Percentiles rank a stretch among this genome's conserved stretches.
These are phyloP conservation scores for Oreonectes daqikongensis DNA, from an alignment of 2,797 vertebrate genomes.

Conservation along the genomic window DNA sequence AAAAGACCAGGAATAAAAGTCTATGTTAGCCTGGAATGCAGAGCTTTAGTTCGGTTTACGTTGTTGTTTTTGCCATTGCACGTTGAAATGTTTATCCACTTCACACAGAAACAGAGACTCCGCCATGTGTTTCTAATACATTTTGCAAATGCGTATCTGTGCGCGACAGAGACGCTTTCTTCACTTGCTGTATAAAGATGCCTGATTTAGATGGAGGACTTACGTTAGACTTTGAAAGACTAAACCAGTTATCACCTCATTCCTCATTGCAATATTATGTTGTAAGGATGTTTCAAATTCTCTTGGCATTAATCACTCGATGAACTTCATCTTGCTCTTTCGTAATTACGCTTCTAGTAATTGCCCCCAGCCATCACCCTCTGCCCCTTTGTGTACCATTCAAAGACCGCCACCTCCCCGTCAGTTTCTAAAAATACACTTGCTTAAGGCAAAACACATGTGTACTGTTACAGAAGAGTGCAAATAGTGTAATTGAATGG, in stretches of 20 bases:
- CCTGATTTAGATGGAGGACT: constrained; percentile 16
- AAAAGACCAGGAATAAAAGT: constrained; percentile 41
- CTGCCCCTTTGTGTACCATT: constrained; percentile 49
- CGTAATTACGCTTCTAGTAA: constrained; percentile 50
- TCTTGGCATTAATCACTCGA: constrained; percentile 34
- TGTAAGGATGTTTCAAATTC: constrained; percentile 31
- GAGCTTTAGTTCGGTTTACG: constrained; percentile 31
- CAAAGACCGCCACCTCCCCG: constrained; percentile 36
- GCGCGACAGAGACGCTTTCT: constrained; percentile 37
- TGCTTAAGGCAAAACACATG: constrained; percentile 57
- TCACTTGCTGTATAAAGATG: constrained; percentile 38
- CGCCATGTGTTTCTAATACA: constrained; percentile 52
- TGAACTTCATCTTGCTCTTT: constrained; percentile 28
- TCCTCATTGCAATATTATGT: constrained; percentile 20
- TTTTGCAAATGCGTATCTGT: constrained; percentile 31
- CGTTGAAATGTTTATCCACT: constrained; percentile 48
- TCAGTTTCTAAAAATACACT: constrained; percentile 59
- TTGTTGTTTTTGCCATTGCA: constrained; percentile 40
- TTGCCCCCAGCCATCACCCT: constrained; percentile 40
- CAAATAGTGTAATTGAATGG: constrained; percentile 42
- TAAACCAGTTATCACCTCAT: constrained; percentile 43
- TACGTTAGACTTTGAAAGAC: constrained; percentile 9
- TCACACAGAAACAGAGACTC: constrained; percentile 43
- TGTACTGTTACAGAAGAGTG: constrained; percentile 47
- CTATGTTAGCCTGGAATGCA: constrained; percentile 39